Base-by-base conservation (phyloP, 2,888 invertebrate genomes). In the Trachelus troglodyta region DNA sequence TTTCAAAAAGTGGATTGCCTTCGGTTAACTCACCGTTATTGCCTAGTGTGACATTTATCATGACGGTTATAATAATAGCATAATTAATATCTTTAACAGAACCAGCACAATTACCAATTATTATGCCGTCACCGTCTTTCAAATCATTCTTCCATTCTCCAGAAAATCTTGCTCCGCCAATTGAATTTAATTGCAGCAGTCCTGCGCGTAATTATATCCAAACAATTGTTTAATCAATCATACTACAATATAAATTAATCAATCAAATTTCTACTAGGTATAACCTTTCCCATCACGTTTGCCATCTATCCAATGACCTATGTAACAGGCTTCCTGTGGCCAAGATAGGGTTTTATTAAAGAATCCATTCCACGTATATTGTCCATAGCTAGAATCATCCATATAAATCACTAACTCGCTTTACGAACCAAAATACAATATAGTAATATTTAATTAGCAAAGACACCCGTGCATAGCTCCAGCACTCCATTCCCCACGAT, bases 401-500 rank as follows among this genome's bases (percentile, higher is more conserved):
- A 40, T 9, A 75, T 33, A 68, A 73, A 12, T 0, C 9, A 71
- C 12, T 11, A 33, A 71, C 12, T 30, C 30, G 30, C 3, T 30
- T 71, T 30, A 76, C 68, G n/a, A 69, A 12, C n/a, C 1, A 30
- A 31, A 77, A 76, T 31, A 12, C 12, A 74, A 74, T 37, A 31
- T 33, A 74, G 76, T 30, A 34, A n/a, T 30, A n/a, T 31, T 34
- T 30, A 9, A 30, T 9, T 33, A 75, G 11, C 76, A 35, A 69
- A 23, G 56, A 9, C 76, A 87, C 76, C 94, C 94, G 78, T 93
- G 91, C 92, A 94, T 94, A 0, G 92, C 89, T 37, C 94, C 94
- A 77, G 93, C 91, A 83, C 91, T 89, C 94, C 94, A 95, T 81
- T 93, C 92, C 0, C 95, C 95, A 80, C 90, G 92, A 86, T 94